Evolutionary conservation across 2,113 vertebrate species (phyloP), one percentile per base, ranked within the genome.

Genomic region (Sula dactylatra): DNA sequence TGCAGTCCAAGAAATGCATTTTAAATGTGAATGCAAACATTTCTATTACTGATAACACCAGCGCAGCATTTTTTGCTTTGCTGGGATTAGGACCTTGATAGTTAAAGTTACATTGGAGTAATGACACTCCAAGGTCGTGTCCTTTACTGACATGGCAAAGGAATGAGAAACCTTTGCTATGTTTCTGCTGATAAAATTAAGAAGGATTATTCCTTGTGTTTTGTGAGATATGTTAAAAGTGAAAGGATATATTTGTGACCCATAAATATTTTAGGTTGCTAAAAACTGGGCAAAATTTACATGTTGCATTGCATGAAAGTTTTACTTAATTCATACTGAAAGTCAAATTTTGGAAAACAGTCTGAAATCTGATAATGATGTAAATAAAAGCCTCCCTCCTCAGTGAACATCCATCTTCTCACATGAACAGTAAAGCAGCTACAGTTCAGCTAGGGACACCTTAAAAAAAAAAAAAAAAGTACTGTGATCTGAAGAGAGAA

Each of bases 1-100:
- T 95, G 80, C 93, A 96, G 85, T 95, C 73, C 89, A 81, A 97
- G 92, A 97, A 98, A 95, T 96, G 95, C 94, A 97, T 97, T 97
- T 97, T 95, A 96, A 97, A 97, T 94, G 72, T 91, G 97, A 89
- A 96, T 97, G 96, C 82, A 97, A 97, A 97, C 92, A 95, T 97
- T 97, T 95, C 93, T 96, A 94, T 97, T 97, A 94, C 88, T 93
- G 88, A 97, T 96, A 97, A 96, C 88, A 97, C 92, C 88, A 97
- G 65, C 93, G 2, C 96, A 97, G 96, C 96, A 94, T 79, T 95
- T 98, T 97, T 90, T 96, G 64, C 95, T 94, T 96, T 95, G 72
- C 93, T 94, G 73, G 88, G 77, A 95, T 93, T 96, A 95, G 74
- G 84, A 86, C 76, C 88, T 92, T 72, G 82, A 90, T 96, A 94